Evolutionary conservation across 2,113 vertebrate genomes (phyloP).

Genomic region (Nipponia nippon): DNA sequence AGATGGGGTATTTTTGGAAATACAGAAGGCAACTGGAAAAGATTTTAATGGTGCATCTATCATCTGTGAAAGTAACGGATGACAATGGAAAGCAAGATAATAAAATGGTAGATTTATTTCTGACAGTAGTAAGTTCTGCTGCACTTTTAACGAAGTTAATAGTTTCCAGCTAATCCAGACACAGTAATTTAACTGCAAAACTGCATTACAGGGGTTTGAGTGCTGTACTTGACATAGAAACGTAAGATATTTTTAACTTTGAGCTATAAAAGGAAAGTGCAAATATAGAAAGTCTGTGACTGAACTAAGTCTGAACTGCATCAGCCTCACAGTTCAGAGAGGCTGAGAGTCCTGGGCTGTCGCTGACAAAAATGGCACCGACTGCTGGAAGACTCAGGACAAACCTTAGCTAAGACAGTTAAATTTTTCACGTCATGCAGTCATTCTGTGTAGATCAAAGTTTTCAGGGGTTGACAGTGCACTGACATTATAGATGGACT

Average conservation of each 20-base stretch:
- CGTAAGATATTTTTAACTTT: constrained; percentile 41
- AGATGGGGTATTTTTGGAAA: background rate
- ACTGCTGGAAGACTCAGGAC: background rate
- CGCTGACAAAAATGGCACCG: background rate
- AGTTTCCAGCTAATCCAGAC: background rate
- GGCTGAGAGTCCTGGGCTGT: background rate
- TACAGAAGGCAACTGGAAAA: background rate
- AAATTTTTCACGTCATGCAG: background rate
- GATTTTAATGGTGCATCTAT: background rate
- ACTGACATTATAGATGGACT: background rate
- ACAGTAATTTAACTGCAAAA: background rate
- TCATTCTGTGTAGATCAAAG: background rate
- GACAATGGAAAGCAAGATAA: background rate
- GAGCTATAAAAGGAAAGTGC: constrained; percentile 37
- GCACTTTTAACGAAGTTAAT: background rate
- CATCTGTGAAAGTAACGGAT: background rate
- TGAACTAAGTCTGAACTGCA: constrained; percentile 6
- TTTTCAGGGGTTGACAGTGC: background rate
- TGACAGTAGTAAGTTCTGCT: background rate
- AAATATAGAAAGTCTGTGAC: constrained; percentile 33
- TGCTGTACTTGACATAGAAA: constrained; percentile 24
- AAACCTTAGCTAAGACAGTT: background rate
- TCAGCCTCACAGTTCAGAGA: background rate
- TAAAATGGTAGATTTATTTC: constrained; percentile 1
- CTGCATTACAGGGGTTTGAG: background rate